A percentile compares a stretch with the other conserved stretches of the same genome.
Conservation (phyloP, 37 sponge, comb jelly and placozoan genomes). For the Beroe ovata region DNA sequence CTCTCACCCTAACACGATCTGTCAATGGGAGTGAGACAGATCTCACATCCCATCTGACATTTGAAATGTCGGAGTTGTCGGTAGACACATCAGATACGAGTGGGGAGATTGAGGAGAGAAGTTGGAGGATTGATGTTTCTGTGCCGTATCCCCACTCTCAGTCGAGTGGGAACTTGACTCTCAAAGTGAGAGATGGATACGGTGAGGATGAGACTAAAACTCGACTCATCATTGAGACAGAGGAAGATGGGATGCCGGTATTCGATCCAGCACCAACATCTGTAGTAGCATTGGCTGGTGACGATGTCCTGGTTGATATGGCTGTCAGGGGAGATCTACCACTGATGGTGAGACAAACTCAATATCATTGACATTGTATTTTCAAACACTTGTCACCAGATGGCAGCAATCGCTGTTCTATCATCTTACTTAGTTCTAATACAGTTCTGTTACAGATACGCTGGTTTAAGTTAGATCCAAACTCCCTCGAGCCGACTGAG, state of each 20-base stretch:
- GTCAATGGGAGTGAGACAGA: no score
- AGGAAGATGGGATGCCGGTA: neutral
- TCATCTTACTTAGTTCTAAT: no score
- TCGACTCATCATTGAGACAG: neutral
- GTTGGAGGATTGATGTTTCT: neutral
- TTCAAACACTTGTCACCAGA: no score
- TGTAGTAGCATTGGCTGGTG: neutral
- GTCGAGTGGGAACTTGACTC: neutral
- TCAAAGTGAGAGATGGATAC: neutral
- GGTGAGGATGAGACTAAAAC: neutral
- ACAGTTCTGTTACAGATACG: neutral
- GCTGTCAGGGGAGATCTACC: neutral
- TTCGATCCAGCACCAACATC: conserved; percentile 27
- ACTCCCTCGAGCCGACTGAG: neutral
- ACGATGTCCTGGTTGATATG: neutral
- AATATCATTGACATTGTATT: no score
- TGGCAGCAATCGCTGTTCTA: no score
- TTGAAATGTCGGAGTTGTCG: no score
- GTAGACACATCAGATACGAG: no score
- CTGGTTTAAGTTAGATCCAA: neutral
- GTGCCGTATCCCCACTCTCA: conserved; percentile 11
- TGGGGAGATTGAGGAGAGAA: no score
- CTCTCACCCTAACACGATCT: no score
- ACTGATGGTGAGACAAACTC: neutral
- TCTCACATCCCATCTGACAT: no score